These are phyloP conservation scores for Channa argus DNA, from an alignment of 2,113 vertebrate species.

Conservation along the genomic window DNA sequence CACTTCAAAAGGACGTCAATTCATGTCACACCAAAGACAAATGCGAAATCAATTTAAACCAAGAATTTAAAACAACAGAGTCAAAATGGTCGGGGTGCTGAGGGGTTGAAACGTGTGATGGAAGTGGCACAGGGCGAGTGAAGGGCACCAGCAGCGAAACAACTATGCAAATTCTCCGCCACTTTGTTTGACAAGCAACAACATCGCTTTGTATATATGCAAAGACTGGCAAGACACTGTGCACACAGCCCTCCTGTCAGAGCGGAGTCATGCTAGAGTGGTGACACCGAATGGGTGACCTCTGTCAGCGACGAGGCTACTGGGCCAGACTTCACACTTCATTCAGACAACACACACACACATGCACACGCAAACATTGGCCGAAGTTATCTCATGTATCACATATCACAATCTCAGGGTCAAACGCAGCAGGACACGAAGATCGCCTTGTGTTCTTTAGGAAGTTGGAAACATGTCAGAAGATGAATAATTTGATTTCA, in stretches of 20 bases:
- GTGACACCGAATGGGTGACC: conserved; percentile 72
- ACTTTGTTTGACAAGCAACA: conserved; percentile 84
- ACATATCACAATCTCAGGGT: conserved; percentile 26
- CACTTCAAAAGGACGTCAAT: background rate
- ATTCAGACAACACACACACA: conserved; percentile 14
- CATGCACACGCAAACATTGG: conserved; percentile 4
- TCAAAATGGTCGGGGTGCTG: conserved; percentile 19
- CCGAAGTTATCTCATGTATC: conserved; percentile 15
- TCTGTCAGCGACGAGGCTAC: conserved; percentile 50
- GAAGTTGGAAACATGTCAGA: conserved; percentile 35
- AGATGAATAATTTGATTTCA: conserved; percentile 42
- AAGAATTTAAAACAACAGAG: conserved; percentile 14
- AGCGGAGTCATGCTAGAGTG: conserved; percentile 58
- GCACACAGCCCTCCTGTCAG: conserved; percentile 62
- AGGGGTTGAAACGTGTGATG: conserved; percentile 35
- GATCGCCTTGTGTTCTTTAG: background rate
- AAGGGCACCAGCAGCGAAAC: conserved; percentile 78
- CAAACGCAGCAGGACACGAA: conserved; percentile 11
- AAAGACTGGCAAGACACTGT: conserved; percentile 76
- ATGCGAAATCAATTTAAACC: conserved; percentile 33
- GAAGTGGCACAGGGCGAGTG: conserved; percentile 64
- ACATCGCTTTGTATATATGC: conserved; percentile 82
- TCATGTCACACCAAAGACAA: conserved; percentile 4
- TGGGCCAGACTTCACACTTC: conserved; percentile 48
- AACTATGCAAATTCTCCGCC: conserved; percentile 81